phyloP scores from a whole-genome alignment of 2,797 vertebrate species.

The Acridotheres tristis region DNA sequence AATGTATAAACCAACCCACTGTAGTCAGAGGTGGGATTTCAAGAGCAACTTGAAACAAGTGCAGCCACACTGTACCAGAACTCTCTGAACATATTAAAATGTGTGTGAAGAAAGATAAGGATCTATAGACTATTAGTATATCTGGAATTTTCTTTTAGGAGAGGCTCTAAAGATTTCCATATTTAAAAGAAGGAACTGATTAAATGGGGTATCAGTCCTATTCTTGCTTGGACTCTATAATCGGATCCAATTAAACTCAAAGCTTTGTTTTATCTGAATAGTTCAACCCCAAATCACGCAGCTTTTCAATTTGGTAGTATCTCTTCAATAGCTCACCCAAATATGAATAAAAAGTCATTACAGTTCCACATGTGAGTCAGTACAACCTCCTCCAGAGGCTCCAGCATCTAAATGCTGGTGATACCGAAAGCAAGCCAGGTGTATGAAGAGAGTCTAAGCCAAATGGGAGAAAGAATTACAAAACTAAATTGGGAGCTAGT shows the following conservation, averaged over 20 bases:
- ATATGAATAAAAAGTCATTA: background rate
- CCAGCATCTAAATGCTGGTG: background rate
- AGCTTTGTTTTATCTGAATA: constrained; percentile 50
- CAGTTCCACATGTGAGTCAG: background rate
- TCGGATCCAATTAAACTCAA: constrained; percentile 18
- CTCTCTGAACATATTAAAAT: constrained; percentile 42
- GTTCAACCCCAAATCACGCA: constrained; percentile 41
- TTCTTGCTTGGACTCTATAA: constrained; percentile 5
- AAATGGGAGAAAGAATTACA: background rate
- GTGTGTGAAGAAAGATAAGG: background rate
- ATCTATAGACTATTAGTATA: background rate
- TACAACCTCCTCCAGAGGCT: background rate
- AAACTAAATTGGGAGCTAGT: background rate
- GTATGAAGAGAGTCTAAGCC: background rate
- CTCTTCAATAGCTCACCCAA: background rate
- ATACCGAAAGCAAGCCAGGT: background rate
- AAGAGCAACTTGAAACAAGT: constrained; percentile 51
- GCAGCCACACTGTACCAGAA: constrained; percentile 43
- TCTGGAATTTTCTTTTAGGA: background rate
- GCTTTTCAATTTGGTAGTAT: constrained; percentile 12
- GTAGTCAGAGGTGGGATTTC: constrained; percentile 63
- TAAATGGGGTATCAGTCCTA: background rate
- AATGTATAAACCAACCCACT: constrained; percentile 69
- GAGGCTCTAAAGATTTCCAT: constrained; percentile 14
- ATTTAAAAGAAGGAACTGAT: constrained; percentile 12